These are phyloP conservation scores for Melolontha melolontha DNA, from an alignment of 2,888 invertebrate species.

Conservation along the genomic window DNA sequence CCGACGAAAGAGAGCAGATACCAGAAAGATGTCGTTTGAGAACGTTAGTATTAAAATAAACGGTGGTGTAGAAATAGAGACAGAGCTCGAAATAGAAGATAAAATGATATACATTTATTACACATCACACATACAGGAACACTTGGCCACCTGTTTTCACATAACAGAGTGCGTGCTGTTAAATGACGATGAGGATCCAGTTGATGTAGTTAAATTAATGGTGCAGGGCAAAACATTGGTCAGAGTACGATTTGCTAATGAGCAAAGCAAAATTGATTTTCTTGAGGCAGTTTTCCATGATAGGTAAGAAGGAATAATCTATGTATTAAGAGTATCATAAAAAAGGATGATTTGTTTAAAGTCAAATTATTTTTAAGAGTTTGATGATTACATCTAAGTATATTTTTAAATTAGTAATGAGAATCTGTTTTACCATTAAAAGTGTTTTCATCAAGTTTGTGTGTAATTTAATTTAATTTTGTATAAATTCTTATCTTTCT, in stretches of 20 bases:
- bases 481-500: no score
- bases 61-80: background rate
- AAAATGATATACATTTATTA: background rate
- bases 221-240: background rate
- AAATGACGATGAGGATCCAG: constrained; percentile 1
- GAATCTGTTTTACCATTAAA: no score
- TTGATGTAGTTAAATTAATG: background rate
- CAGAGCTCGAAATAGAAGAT: background rate
- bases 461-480: no score
- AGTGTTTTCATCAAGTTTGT: no score
- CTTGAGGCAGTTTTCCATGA: constrained; percentile 1
- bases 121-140: background rate
- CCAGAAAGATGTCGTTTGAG: background rate
- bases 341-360: constrained; percentile 8
- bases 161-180: background rate
- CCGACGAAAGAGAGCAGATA: background rate
- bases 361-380: constrained; percentile 16
- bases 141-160: background rate
- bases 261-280: background rate
- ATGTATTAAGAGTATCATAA: constrained; percentile 8
- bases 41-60: background rate
- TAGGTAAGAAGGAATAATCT: constrained; percentile 13
- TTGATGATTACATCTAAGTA: constrained; percentile 10
- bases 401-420: background rate
- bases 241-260: background rate